These are phyloP conservation scores for Petromus typicus DNA, from an alignment of 2,113 vertebrate genomes.

Conservation along the genomic window DNA sequence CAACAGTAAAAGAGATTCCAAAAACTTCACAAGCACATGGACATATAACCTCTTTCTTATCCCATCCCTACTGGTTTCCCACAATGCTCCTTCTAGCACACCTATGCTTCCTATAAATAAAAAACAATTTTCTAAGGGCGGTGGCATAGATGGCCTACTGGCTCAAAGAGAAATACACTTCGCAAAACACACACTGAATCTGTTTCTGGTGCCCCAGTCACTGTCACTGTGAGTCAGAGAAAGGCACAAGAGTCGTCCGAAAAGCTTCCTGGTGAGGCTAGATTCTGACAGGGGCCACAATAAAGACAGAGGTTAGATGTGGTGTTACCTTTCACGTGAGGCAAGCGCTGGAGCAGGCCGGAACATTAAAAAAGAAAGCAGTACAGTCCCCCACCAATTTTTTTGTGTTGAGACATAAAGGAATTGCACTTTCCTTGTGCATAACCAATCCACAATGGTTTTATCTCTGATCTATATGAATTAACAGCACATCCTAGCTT, in stretches of 20 bases:
- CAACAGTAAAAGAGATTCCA: too few species aligned
- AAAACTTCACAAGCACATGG: too few species aligned
- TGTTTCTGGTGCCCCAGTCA: background rate
- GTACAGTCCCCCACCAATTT: too few species aligned
- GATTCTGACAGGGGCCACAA: background rate
- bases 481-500: background rate
- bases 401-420: background rate
- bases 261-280: background rate
- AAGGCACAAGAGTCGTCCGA: background rate
- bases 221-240: background rate
- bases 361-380: background rate
- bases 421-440: background rate
- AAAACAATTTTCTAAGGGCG: background rate
- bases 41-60: background rate
- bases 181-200: background rate
- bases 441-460: background rate
- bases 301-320: background rate
- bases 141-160: background rate
- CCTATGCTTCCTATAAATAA: background rate
- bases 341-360: background rate
- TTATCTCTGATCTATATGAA: slow-evolving; percentile 20
- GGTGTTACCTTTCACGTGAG: background rate
- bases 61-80: background rate
- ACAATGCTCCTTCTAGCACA: background rate
- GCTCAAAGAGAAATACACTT: background rate